Evolutionary conservation across 2,113 vertebrate species (phyloP).

Genomic region (Neogobius melanostomus): DNA sequence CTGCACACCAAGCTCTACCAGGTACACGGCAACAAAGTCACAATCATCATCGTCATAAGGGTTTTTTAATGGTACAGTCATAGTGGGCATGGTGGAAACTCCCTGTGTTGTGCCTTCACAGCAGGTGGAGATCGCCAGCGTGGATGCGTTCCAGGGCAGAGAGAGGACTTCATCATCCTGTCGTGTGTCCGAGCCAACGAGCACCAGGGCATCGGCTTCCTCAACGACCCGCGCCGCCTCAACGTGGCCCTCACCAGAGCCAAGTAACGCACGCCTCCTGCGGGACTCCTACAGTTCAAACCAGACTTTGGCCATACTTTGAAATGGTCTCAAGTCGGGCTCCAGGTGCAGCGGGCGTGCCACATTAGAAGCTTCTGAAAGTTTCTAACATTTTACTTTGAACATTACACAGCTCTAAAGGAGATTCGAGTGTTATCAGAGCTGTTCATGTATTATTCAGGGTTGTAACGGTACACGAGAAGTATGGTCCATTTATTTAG

Average conservation of each 20-base stretch:
- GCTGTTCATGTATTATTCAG: no score
- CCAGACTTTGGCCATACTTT: no score
- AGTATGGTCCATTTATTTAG: no score
- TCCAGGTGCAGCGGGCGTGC: no score
- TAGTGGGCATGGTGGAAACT: no score
- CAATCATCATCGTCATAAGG: not conserved
- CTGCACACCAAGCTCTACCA: slow-evolving; percentile 99
- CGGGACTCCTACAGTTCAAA: no score
- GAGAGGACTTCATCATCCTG: slow-evolving; percentile 98
- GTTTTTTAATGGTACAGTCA: no score
- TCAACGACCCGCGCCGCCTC: slow-evolving; percentile 96
- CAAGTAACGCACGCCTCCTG: slow-evolving; percentile 71
- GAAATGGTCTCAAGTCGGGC: no score
- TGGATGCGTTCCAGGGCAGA: slow-evolving; percentile 96
- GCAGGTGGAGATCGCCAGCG: slow-evolving; percentile 98
- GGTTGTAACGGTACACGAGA: no score
- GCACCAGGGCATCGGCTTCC: slow-evolving; percentile 96
- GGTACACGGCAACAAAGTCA: slow-evolving; percentile 65
- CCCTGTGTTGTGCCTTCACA: slow-evolving; percentile 43
- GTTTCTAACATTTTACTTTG: not conserved
- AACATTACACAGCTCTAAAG: no score
- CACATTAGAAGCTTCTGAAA: no score
- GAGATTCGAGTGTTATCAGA: no score
- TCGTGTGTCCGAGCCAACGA: slow-evolving; percentile 97
- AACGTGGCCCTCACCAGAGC: slow-evolving; percentile 97